These are phyloP conservation scores for Eledona agricola DNA, from an alignment of 2,888 invertebrate genomes.

Conservation along the genomic window DNA sequence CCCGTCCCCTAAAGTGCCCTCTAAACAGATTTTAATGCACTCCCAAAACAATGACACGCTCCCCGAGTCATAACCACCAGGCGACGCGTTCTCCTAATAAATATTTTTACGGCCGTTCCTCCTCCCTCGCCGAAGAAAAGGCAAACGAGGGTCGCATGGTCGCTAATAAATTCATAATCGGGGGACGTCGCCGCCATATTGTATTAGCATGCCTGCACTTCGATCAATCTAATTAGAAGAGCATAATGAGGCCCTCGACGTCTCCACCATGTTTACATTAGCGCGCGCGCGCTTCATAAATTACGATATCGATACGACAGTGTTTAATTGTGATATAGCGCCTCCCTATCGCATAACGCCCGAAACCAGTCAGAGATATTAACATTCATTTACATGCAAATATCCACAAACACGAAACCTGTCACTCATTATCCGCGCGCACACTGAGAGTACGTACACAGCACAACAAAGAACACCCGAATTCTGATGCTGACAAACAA, in stretches of 20 bases:
- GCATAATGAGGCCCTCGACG: conserved; percentile 34
- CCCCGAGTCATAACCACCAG: conserved; percentile 55
- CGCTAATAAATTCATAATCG: conserved; percentile 43
- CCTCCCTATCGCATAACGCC: conserved; percentile 43
- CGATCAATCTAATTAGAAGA: conserved; percentile 36
- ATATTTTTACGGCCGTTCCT: conserved; percentile 52
- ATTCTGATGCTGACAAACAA: conserved; percentile 34
- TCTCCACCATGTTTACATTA: conserved; percentile 46
- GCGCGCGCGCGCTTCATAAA: conserved; percentile 45
- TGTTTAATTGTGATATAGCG: conserved; percentile 55
- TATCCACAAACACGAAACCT: conserved; percentile 40
- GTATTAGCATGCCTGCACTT: conserved; percentile 18
- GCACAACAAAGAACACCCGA: conserved; percentile 33
- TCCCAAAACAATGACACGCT: conserved; percentile 60
- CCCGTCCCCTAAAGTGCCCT: conserved; percentile 55
- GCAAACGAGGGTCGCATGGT: conserved; percentile 36
- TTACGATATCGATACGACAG: conserved; percentile 53
- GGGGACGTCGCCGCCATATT: conserved; percentile 20
- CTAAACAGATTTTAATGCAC: conserved; percentile 69
- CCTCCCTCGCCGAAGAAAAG: conserved; percentile 30
- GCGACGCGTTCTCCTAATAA: conserved; percentile 53
- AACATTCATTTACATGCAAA: conserved; percentile 48
- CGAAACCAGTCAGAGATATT: conserved; percentile 46
- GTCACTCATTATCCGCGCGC: conserved; percentile 39
- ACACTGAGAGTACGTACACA: too few relatives aligned